phyloP scores from a whole-genome alignment of 92 coral and sea anemone species.

The Parazoanthus darwini region DNA sequence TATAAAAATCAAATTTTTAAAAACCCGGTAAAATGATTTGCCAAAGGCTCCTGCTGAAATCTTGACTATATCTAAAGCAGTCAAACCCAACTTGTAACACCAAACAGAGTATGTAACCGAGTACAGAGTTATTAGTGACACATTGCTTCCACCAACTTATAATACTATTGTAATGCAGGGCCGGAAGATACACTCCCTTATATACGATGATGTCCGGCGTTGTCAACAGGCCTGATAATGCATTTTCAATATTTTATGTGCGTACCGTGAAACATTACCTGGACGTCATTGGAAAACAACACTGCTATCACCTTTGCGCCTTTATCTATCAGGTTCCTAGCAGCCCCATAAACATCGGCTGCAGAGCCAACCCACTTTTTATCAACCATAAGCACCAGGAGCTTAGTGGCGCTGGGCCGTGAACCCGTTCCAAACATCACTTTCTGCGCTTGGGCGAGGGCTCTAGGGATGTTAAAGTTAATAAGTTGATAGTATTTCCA shows the following conservation, averaged over 20 bases:
- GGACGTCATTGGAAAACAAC: neutral
- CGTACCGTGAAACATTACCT: neutral
- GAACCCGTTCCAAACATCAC: constrained; percentile 15
- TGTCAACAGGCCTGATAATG: no score
- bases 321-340: neutral
- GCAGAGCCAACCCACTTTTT: constrained; percentile 3
- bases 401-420: neutral
- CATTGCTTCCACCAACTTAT: no score
- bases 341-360: constrained; percentile 24
- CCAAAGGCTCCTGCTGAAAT: no score
- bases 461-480: neutral
- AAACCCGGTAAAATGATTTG: no score
- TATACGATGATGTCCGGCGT: no score
- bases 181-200: no score
- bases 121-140: no score
- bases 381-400: constrained; percentile 11
- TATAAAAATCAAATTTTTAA: no score
- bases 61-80: no score
- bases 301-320: constrained; percentile 33
- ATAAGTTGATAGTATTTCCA: neutral
- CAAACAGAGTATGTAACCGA: no score
- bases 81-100: no score
- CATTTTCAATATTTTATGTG: neutral
- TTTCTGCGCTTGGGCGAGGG: neutral
- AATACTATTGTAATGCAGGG: no score